phyloP scores from a whole-genome alignment of 2,888 invertebrate species.

The Dexiosoma caninum region DNA sequence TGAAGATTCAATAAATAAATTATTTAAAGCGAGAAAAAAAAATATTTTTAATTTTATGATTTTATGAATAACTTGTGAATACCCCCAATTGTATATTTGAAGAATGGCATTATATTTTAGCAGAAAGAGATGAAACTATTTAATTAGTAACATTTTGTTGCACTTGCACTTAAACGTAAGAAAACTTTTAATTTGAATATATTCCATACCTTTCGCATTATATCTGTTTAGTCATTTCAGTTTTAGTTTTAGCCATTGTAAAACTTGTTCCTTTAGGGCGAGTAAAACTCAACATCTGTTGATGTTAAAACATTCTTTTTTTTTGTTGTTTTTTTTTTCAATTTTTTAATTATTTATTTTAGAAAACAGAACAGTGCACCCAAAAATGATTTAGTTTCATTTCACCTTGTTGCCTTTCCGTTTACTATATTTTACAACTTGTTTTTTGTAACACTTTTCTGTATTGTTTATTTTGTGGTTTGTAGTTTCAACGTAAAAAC shows the following conservation, averaged over 20 bases:
- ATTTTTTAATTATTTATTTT: constrained; percentile 15
- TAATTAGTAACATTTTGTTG: constrained; percentile 29
- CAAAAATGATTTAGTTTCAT: constrained; percentile 1
- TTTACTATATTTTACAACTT: neutral
- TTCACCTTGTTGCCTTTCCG: constrained; percentile 6
- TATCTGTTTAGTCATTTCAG: neutral
- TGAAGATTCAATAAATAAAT: too few relatives aligned
- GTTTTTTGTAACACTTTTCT: neutral
- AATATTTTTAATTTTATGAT: too few relatives aligned
- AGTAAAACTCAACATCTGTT: constrained; percentile 21
- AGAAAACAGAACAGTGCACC: neutral
- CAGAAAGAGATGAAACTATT: neutral
- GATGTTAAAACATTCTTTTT: constrained; percentile 17
- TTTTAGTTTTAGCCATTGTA: neutral
- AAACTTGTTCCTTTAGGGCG: neutral
- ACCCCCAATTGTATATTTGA: too few relatives aligned
- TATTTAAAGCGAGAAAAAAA: too few relatives aligned
- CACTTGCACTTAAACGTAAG: neutral
- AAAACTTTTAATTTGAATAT: neutral
- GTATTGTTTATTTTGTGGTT: constrained; percentile 43
- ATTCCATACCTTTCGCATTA: neutral
- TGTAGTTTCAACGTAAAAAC: constrained; percentile 1
- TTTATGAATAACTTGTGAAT: too few relatives aligned
- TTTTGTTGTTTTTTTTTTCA: too few relatives aligned
- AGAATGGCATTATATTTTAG: too few relatives aligned